These are phyloP conservation scores for Pseudomyrmex sp. DNA, from an alignment of 1,140 invertebrate genomes.

Conservation along the genomic window DNA sequence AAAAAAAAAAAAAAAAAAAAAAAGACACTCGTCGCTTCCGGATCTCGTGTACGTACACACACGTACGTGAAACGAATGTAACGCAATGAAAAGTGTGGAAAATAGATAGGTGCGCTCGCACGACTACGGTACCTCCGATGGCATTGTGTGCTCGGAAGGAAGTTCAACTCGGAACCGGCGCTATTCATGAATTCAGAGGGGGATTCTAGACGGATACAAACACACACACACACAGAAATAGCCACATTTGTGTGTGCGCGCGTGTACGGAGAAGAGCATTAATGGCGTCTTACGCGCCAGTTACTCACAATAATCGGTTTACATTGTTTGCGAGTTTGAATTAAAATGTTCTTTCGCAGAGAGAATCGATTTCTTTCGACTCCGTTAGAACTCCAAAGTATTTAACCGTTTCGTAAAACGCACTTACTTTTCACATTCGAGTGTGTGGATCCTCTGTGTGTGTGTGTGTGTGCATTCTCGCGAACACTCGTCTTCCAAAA, in stretches of 20 bases:
- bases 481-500: not conserved
- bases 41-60: slow-evolving; percentile 19
- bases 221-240: slow-evolving; percentile 8
- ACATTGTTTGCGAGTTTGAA: too few relatives aligned
- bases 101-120: slow-evolving; percentile 73
- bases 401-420: too few relatives aligned
- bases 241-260: not conserved
- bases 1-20: not conserved
- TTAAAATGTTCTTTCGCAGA: too few relatives aligned
- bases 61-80: slow-evolving; percentile 38
- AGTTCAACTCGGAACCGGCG: slow-evolving; percentile 83
- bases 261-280: too few relatives aligned
- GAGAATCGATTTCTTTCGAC: too few relatives aligned
- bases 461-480: too few relatives aligned
- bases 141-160: slow-evolving; percentile 81
- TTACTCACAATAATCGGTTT: too few relatives aligned
- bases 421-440: too few relatives aligned
- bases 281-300: too few relatives aligned
- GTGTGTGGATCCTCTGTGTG: too few relatives aligned
- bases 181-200: slow-evolving; percentile 75
- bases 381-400: too few relatives aligned
- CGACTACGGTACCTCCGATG: slow-evolving; percentile 56
- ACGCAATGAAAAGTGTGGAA: slow-evolving; percentile 75
- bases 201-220: slow-evolving; percentile 52
- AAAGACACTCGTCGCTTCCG: slow-evolving; percentile 45